Percentiles rank a stretch among this genome's conserved stretches.
Conservation (phyloP, 2,888 invertebrate species). For the Aspidiotus rigidus region DNA sequence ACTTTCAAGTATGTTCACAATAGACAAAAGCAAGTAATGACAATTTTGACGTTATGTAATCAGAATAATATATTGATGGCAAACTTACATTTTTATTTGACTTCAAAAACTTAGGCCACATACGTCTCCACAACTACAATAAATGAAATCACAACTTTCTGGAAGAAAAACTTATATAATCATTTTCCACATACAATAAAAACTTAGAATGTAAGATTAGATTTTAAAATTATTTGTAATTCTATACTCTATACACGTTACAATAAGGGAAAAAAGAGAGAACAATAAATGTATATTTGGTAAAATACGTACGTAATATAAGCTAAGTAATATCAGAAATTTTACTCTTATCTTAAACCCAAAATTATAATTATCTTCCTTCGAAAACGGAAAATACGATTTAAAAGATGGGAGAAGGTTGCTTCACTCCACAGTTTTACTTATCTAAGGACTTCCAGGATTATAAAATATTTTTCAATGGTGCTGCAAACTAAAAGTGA, state of each 20-base stretch:
- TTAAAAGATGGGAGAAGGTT: too few relatives aligned
- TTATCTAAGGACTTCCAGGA: too few relatives aligned
- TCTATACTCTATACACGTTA: slow-evolving; percentile 27
- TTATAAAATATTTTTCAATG: too few relatives aligned
- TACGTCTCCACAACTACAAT: too few relatives aligned
- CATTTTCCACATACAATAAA: slow-evolving; percentile 25
- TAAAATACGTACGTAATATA: slow-evolving; percentile 13
- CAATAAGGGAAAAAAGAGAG: slow-evolving; percentile 24
- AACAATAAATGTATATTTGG: slow-evolving; percentile 24
- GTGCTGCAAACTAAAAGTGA: too few relatives aligned
- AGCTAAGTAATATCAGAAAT: slow-evolving; percentile 10
- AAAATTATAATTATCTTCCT: slow-evolving; percentile 13
- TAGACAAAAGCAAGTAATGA: too few relatives aligned
- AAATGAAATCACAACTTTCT: background rate
- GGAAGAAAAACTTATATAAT: slow-evolving; percentile 27
- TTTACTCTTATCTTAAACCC: slow-evolving; percentile 14
- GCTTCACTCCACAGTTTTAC: too few relatives aligned
- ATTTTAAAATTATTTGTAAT: slow-evolving; percentile 27
- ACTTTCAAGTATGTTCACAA: too few relatives aligned
- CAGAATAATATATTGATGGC: too few relatives aligned
- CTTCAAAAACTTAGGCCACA: too few relatives aligned
- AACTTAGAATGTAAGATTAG: slow-evolving; percentile 28
- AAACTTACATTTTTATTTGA: too few relatives aligned
- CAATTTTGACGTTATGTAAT: too few relatives aligned
- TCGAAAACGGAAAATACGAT: background rate